Percentiles rank a stretch among this genome's conserved stretches.
These are phyloP conservation scores for Coelopa frigida DNA, from an alignment of 1,140 invertebrate species.

Conservation along the genomic window DNA sequence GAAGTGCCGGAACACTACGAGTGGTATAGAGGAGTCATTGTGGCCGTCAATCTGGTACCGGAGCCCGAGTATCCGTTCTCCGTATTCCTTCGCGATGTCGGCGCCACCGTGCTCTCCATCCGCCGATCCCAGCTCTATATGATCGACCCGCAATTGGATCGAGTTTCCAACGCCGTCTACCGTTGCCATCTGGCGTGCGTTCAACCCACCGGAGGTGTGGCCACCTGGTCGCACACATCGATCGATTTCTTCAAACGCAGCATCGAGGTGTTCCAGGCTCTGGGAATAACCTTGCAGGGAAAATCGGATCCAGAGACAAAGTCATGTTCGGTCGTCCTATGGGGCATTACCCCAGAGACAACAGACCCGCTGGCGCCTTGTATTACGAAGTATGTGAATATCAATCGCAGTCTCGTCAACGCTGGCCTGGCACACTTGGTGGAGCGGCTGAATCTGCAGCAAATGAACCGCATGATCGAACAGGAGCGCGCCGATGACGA, in stretches of 20 bases:
- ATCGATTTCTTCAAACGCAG: constrained; percentile 19
- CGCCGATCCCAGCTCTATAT: constrained; percentile 1
- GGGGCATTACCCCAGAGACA: constrained; percentile 16
- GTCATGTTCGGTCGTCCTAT: constrained; percentile 20
- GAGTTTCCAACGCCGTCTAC: constrained; percentile 13
- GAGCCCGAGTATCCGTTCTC: constrained; percentile 3
- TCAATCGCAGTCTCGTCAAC: constrained; percentile 13
- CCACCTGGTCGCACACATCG: constrained; percentile 19
- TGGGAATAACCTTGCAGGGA: constrained; percentile 16
- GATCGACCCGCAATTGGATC: constrained; percentile 14
- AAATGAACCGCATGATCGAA: constrained; percentile 10
- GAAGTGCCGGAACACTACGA: neutral
- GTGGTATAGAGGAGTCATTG: constrained; percentile 18
- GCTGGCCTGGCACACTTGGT: constrained; percentile 12
- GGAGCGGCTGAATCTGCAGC: constrained; percentile 8
- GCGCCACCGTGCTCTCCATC: constrained; percentile 7
- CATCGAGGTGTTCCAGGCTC: constrained; percentile 9
- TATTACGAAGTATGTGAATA: constrained; percentile 11
- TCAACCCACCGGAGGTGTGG: constrained; percentile 18
- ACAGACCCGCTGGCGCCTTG: constrained; percentile 16
- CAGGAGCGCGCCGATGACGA: constrained; percentile 11
- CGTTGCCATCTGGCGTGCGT: constrained; percentile 22
- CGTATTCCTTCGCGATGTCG: constrained; percentile 16
- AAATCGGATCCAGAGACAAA: constrained; percentile 11
- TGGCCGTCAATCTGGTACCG: neutral